phyloP scores from a whole-genome alignment of 2,113 vertebrate species.

The Prietella phreatophila region DNA sequence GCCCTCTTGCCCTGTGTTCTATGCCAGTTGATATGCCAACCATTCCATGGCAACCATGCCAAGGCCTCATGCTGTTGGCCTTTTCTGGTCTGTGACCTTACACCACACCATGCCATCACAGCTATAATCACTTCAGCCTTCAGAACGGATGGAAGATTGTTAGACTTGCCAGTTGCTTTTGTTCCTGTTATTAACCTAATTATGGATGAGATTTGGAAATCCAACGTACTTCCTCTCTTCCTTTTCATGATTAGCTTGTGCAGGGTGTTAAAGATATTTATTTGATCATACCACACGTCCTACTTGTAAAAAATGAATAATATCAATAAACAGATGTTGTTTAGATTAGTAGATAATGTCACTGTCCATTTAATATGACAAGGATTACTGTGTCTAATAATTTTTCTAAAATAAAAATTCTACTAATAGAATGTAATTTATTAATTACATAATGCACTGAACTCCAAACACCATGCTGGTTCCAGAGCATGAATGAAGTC shows the following conservation, averaged over 20 bases:
- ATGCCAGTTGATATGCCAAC: slow-evolving; percentile 36
- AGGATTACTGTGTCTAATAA: not conserved
- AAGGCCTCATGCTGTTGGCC: slow-evolving; percentile 28
- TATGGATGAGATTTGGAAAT: slow-evolving; percentile 38
- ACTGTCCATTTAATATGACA: not conserved
- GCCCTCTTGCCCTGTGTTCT: slow-evolving; percentile 23
- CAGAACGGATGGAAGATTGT: slow-evolving; percentile 22
- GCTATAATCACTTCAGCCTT: slow-evolving; percentile 37
- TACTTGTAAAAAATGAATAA: not conserved
- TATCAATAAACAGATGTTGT: not conserved
- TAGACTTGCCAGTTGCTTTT: slow-evolving; percentile 21
- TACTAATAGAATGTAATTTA: not conserved
- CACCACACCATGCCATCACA: slow-evolving; percentile 7
- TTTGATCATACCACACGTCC: not conserved
- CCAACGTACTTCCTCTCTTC: not conserved
- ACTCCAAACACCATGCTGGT: not conserved
- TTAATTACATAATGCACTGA: not conserved
- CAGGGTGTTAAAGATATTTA: not conserved
- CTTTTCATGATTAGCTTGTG: not conserved
- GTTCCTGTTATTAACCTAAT: slow-evolving; percentile 33
- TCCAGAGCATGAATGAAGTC: not conserved
- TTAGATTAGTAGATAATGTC: not conserved
- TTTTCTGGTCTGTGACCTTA: slow-evolving; percentile 46
- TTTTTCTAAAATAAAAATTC: not conserved
- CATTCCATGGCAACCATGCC: slow-evolving; percentile 29